Conservation (phyloP, 2,797 vertebrate species). For the Brotogeris chrysoptera region DNA sequence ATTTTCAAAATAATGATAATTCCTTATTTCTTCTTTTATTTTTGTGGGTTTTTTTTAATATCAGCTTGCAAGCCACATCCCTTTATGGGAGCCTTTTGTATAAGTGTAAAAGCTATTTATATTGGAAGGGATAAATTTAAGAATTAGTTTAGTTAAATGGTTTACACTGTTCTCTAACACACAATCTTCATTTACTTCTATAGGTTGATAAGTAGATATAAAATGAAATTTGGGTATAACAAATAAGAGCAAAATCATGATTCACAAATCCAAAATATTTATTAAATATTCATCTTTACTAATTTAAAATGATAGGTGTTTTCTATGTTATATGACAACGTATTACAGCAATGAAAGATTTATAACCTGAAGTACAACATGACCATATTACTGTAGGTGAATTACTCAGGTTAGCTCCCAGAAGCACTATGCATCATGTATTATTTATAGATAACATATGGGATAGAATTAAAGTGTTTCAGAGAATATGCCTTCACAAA, state of each 20-base stretch:
- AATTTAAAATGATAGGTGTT: background rate
- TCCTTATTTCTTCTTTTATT: background rate
- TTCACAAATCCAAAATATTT: background rate
- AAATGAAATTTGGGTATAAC: background rate
- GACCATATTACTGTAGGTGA: constrained; percentile 49
- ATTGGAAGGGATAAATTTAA: background rate
- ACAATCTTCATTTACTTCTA: background rate
- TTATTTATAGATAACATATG: constrained; percentile 51
- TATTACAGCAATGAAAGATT: constrained; percentile 36
- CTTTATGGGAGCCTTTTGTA: background rate
- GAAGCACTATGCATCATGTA: constrained; percentile 16
- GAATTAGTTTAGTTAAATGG: background rate
- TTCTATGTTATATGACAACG: background rate
- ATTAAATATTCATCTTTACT: background rate
- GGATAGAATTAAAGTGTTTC: constrained; percentile 1
- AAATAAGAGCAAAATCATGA: background rate
- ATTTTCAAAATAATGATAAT: background rate
- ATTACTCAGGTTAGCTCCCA: constrained; percentile 56
- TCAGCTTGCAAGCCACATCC: background rate
- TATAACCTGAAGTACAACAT: constrained; percentile 33
- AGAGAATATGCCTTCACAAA: background rate
- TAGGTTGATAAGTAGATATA: background rate
- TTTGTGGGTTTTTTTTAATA: background rate
- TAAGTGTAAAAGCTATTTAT: background rate
- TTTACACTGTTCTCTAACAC: background rate